Evolutionary conservation across 2,888 invertebrate genomes (phyloP), one percentile per base, ranked within the genome.

Genomic region (Eulithis prunata): DNA sequence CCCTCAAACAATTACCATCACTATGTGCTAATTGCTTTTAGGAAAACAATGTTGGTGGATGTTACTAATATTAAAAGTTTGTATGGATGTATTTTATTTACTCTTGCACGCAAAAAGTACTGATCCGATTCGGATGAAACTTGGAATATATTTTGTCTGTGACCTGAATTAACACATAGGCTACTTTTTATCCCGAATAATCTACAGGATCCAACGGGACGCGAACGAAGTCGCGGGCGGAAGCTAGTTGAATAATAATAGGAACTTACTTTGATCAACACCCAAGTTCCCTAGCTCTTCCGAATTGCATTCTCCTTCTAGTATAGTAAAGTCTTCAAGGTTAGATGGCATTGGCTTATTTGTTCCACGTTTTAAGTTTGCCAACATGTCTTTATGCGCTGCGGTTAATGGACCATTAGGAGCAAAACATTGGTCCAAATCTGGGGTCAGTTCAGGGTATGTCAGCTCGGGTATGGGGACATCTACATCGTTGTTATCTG

Each of bases 211-310:
- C n/a, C n/a, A n/a, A n/a, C n/a, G n/a, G n/a, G n/a, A n/a, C n/a
- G n/a, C n/a, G n/a, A n/a, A n/a, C n/a, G n/a, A n/a, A n/a, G n/a
- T n/a, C n/a, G n/a, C n/a, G n/a, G n/a, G n/a, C n/a, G n/a, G 2
- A 21, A 32, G 4, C 4, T 32, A 6, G 32, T 32, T 32, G 5
- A 32, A 32, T 45, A 28, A 49, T 38, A 41, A 36, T 10, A 36
- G 32, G 21, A 43, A 43, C 64, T 64, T 64, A 64, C 64, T 64
- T n/a, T 51, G 12, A n/a, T 49, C 11, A 0, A 64, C 51, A n/a
- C 7, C 21, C 13, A 64, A 36, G 10, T 58, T 6, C n/a, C 43
- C 32, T 11, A 64, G 14, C 38, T 64, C 51, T 45, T 59, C 38
- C 0, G 32, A 45, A 51, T 64, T 64, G 51, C 64, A 64, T 51